These are phyloP conservation scores for Megalurothrips usitatus DNA, from an alignment of 2,888 invertebrate genomes.

Conservation along the genomic window DNA sequence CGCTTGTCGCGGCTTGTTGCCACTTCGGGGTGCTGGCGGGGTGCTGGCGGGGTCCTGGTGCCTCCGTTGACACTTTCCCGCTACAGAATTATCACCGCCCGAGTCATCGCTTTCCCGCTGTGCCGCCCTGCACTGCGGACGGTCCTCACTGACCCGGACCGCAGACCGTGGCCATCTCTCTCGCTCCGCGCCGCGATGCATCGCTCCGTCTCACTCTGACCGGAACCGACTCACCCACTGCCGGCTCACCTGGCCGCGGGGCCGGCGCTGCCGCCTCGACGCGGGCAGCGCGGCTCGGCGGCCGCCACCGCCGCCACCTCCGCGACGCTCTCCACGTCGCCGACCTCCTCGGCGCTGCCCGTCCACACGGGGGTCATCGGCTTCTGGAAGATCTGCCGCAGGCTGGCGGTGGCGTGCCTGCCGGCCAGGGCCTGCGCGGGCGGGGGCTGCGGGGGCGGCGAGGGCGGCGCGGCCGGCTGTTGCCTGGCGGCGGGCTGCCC, in stretches of 20 bases:
- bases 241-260: background rate
- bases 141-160: too few species aligned
- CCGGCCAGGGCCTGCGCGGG: background rate
- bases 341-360: background rate
- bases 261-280: background rate
- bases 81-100: too few species aligned
- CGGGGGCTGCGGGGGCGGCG: background rate
- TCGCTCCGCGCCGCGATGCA: too few species aligned
- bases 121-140: too few species aligned
- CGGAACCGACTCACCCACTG: background rate
- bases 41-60: too few species aligned
- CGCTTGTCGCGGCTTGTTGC: too few species aligned
- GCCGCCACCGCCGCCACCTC: background rate
- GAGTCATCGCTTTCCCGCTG: too few species aligned
- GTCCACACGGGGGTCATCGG: background rate
- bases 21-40: too few species aligned
- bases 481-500: too few species aligned
- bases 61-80: too few species aligned
- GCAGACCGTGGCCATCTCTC: too few species aligned
- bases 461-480: background rate
- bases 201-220: too few species aligned
- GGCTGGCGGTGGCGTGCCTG: background rate
- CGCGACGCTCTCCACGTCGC: background rate
- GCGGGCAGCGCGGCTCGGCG: background rate
- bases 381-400: conserved; percentile 14